Conservation (phyloP, 2,888 invertebrate genomes). For the Cheilosia scutellata region DNA sequence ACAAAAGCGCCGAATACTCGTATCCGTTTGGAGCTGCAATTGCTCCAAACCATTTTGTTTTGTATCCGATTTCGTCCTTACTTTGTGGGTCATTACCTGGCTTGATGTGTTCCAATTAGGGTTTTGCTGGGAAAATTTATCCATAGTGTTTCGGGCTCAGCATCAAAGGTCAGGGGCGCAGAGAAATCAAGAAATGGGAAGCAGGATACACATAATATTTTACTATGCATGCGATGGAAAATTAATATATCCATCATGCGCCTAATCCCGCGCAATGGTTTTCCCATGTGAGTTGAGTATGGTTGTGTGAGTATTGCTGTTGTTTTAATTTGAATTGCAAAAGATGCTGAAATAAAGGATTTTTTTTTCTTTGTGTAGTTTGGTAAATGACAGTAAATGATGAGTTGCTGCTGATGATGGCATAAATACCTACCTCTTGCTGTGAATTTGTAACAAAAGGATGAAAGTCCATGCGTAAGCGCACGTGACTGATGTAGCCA, state of each 20-base stretch:
- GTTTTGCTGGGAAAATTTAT: background rate
- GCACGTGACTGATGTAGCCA: background rate
- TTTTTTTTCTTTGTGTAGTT: background rate
- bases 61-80: slow-evolving; percentile 50
- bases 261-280: slow-evolving; percentile 44
- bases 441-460: slow-evolving; percentile 27
- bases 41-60: background rate
- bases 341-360: slow-evolving; percentile 13
- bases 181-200: background rate
- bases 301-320: background rate
- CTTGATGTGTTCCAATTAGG: slow-evolving; percentile 58
- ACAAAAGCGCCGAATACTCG: slow-evolving; percentile 44
- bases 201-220: background rate
- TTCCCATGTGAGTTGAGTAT: background rate
- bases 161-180: slow-evolving; percentile 44
- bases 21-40: background rate
- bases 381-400: slow-evolving; percentile 54
- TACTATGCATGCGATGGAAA: slow-evolving; percentile 37
- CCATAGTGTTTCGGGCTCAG: background rate
- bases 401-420: slow-evolving; percentile 52
- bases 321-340: slow-evolving; percentile 51
- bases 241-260: slow-evolving; percentile 60
- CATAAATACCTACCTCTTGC: background rate
- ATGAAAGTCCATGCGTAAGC: slow-evolving; percentile 23
- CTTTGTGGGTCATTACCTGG: slow-evolving; percentile 58